Evolutionary conservation across 2,888 invertebrate species (phyloP).

Genomic region (Melanostoma mellinum): DNA sequence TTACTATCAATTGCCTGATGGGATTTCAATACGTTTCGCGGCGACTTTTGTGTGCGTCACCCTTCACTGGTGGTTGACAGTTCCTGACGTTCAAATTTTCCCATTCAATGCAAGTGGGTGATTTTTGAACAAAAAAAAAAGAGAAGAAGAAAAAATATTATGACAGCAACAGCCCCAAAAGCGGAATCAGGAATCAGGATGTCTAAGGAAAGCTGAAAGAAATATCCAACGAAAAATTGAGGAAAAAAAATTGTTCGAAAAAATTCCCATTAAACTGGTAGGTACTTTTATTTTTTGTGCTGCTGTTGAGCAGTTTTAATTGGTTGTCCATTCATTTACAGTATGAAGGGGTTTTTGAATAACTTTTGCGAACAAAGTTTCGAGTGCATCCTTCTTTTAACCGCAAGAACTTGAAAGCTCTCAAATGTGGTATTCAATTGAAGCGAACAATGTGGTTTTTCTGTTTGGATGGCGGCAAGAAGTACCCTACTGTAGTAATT

Average conservation of each 20-base stretch:
- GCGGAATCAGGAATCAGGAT: slow-evolving; percentile 13
- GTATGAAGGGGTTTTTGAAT: slow-evolving; percentile 41
- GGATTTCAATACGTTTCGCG: slow-evolving; percentile 55
- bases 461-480: slow-evolving; percentile 5
- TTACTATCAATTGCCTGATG: slow-evolving; percentile 39
- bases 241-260: neutral
- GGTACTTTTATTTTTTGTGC: slow-evolving; percentile 9
- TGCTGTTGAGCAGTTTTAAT: slow-evolving; percentile 31
- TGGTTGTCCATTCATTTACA: slow-evolving; percentile 63
- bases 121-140: neutral
- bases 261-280: slow-evolving; percentile 43
- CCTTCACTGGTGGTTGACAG: slow-evolving; percentile 55
- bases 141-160: slow-evolving; percentile 41
- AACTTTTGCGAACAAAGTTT: slow-evolving; percentile 58
- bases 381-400: slow-evolving; percentile 46
- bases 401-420: slow-evolving; percentile 62
- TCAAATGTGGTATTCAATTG: slow-evolving; percentile 55
- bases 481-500: slow-evolving; percentile 19
- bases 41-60: slow-evolving; percentile 50
- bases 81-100: slow-evolving; percentile 62
- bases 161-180: slow-evolving; percentile 37
- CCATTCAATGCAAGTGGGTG: slow-evolving; percentile 31
- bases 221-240: slow-evolving; percentile 8
- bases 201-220: slow-evolving; percentile 21
- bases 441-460: slow-evolving; percentile 43